Conservation (phyloP, 2,113 vertebrate genomes). For the Myiozetetes cayanensis region DNA sequence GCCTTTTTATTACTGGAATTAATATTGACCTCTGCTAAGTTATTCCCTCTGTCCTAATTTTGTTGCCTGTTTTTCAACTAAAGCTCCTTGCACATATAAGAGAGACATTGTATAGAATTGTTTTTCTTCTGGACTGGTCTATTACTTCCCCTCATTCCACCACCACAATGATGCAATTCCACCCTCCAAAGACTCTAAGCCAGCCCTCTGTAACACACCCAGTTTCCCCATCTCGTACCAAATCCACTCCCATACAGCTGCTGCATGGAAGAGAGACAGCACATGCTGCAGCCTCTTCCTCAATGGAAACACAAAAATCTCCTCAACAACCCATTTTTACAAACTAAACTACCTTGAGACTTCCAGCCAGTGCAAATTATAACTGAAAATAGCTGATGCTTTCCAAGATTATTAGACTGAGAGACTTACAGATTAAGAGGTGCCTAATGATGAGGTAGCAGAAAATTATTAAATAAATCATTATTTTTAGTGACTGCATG, state of each 20-base stretch:
- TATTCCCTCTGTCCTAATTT: neutral
- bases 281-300: neutral
- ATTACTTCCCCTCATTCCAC: neutral
- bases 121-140: neutral
- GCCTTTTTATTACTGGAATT: neutral
- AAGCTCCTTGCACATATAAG: rapidly evolving
- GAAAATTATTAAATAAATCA: neutral
- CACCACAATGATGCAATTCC: neutral
- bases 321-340: neutral
- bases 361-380: neutral
- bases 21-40: neutral
- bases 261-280: neutral
- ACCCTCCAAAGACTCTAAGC: neutral
- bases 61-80: neutral
- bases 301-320: neutral
- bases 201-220: neutral
- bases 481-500: neutral
- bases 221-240: neutral
- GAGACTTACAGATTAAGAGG: neutral
- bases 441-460: neutral
- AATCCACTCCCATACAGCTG: neutral
- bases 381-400: neutral
- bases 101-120: neutral
- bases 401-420: neutral
- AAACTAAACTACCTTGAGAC: neutral